Conservation (phyloP, 2,888 invertebrate species). For the Drosophila neoperkinsi region DNA sequence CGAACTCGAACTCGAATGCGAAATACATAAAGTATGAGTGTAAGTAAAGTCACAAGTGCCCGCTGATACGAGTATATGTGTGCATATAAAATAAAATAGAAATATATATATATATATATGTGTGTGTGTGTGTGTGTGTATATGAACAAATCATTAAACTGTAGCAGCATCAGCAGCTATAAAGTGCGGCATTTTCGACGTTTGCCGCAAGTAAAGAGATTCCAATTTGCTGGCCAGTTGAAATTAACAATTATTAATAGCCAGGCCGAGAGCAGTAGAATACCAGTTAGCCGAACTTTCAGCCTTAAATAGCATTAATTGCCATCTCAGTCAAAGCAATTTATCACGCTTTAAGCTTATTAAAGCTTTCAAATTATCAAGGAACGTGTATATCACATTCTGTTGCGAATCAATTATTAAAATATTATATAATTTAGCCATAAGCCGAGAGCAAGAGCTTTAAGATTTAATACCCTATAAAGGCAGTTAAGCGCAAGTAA, state of each 20-base stretch:
- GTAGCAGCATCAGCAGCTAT: neutral
- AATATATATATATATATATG: neutral
- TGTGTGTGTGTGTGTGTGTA: too few species aligned
- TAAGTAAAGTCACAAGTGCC: conserved; percentile 4
- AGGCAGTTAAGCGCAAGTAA: neutral
- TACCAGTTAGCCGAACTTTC: conserved; percentile 1
- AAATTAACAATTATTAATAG: conserved; percentile 1
- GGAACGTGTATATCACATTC: neutral
- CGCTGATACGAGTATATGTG: neutral
- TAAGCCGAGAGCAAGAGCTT: neutral
- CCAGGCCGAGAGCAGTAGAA: neutral
- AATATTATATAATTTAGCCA: neutral
- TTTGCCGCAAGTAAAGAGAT: neutral
- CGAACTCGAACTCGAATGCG: neutral
- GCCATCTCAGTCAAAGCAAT: neutral
- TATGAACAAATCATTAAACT: conserved; percentile 26
- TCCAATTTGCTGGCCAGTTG: neutral
- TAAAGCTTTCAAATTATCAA: neutral
- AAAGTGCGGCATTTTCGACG: conserved; percentile 27
- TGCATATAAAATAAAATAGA: too few species aligned
- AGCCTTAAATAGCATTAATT: neutral
- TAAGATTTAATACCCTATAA: neutral
- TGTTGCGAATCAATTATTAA: neutral
- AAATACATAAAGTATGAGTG: neutral
- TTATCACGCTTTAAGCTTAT: neutral